Percentiles rank a stretch among this genome's conserved stretches.
These are phyloP conservation scores for Epinephelus lanceolatus DNA, from an alignment of 2,113 vertebrate species.

Conservation along the genomic window DNA sequence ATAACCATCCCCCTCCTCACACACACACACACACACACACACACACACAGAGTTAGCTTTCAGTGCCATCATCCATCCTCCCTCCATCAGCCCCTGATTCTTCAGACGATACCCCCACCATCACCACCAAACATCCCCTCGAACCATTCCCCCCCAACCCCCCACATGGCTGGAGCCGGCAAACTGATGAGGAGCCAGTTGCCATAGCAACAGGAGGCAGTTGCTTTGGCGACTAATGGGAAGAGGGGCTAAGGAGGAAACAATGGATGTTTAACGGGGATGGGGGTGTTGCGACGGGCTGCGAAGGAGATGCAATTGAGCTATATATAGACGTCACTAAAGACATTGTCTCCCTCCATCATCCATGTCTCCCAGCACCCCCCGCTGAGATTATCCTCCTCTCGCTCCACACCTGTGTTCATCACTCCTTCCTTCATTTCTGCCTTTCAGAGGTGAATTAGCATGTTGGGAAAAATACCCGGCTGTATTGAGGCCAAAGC, in stretches of 20 bases:
- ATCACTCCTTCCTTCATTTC: constrained; percentile 6
- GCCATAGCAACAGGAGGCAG: constrained; percentile 80
- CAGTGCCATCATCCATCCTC: constrained; percentile 5
- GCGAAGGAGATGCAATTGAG: constrained; percentile 35
- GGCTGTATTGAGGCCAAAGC: constrained; percentile 6
- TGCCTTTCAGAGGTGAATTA: constrained; percentile 16
- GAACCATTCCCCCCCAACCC: constrained; percentile 16
- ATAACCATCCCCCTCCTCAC: constrained; percentile 7
- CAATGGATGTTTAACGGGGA: constrained; percentile 65
- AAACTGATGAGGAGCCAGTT: constrained; percentile 79
- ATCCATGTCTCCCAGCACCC: neutral
- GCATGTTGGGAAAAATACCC: neutral
- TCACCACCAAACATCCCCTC: constrained; percentile 32
- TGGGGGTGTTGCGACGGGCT: constrained; percentile 60
- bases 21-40: neutral
- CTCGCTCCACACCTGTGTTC: constrained; percentile 34
- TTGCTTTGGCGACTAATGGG: constrained; percentile 86
- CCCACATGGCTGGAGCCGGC: constrained; percentile 54
- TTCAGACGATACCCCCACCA: constrained; percentile 30
- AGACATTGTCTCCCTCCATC: constrained; percentile 41
- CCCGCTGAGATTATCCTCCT: constrained; percentile 16
- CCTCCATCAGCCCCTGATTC: constrained; percentile 20
- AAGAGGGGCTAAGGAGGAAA: constrained; percentile 69
- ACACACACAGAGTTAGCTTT: neutral
- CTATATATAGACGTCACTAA: constrained; percentile 73